Evolutionary conservation across 2,888 invertebrate species (phyloP).

Genomic region (Scaptomyza tumidula): DNA sequence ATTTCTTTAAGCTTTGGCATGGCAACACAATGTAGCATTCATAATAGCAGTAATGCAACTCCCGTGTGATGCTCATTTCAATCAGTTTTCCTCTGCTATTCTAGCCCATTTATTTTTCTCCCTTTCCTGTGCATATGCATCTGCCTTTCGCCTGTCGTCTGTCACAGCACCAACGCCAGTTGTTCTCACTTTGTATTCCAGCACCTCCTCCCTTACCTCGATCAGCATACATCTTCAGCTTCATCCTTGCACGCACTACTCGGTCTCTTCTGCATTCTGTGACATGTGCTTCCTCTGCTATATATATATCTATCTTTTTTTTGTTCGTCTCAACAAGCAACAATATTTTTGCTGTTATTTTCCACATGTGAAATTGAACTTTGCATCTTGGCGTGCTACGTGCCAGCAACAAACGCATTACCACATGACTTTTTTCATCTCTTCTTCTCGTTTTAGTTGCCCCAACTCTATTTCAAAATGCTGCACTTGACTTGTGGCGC

Average conservation of each 20-base stretch:
- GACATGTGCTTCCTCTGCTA: constrained; percentile 78
- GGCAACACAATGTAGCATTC: constrained; percentile 21
- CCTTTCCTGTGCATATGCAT: constrained; percentile 15
- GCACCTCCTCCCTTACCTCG: background rate
- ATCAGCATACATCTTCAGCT: constrained; percentile 16
- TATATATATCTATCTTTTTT: constrained; percentile 19
- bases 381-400: constrained; percentile 73
- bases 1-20: constrained; percentile 7
- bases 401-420: constrained; percentile 55
- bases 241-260: constrained; percentile 48
- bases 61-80: constrained; percentile 5
- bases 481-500: constrained; percentile 80
- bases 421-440: constrained; percentile 32
- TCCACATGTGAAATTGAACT: constrained; percentile 80
- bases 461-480: constrained; percentile 5
- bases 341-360: constrained; percentile 64
- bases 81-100: constrained; percentile 13
- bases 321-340: constrained; percentile 36
- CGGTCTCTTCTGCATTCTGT: constrained; percentile 45
- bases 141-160: constrained; percentile 55
- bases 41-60: constrained; percentile 10
- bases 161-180: constrained; percentile 63
- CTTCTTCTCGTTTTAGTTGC: constrained; percentile 28
- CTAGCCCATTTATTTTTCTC: constrained; percentile 50
- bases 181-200: constrained; percentile 51